Conservation (phyloP, 1,140 invertebrate species). For the Helicoverpa zea region DNA sequence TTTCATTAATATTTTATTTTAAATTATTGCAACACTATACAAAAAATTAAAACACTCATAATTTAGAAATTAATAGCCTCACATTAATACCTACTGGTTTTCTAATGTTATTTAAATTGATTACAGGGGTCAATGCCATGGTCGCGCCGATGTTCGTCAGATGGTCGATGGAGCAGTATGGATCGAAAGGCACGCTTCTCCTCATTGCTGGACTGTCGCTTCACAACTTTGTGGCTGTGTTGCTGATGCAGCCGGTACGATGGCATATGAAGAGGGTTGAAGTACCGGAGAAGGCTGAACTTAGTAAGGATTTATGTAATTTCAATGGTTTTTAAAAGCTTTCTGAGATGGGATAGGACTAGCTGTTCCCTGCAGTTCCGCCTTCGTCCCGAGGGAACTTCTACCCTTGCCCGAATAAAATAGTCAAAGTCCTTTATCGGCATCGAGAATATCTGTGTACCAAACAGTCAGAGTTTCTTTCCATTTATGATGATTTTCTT, state of each 20-base stretch:
- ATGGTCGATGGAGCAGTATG: constrained; percentile 82
- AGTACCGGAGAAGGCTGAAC: constrained; percentile 41
- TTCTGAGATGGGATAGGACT: no score
- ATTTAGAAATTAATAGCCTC: background rate
- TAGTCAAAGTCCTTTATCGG: no score
- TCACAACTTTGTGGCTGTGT: constrained; percentile 87
- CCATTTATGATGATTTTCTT: no score
- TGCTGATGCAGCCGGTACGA: constrained; percentile 89
- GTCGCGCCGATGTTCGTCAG: constrained; percentile 83
- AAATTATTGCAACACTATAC: no score
- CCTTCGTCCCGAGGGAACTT: no score
- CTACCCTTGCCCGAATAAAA: no score
- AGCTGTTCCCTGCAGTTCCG: no score
- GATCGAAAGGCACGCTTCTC: constrained; percentile 87
- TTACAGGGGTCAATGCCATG: constrained; percentile 69
- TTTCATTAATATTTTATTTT: no score
- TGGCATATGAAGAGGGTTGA: constrained; percentile 87
- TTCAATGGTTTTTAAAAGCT: background rate
- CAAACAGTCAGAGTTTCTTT: no score
- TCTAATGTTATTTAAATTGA: background rate
- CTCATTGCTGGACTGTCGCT: constrained; percentile 86
- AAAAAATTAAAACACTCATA: background rate
- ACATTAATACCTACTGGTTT: background rate
- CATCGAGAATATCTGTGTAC: no score
- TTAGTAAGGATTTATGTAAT: background rate